Evolutionary conservation across 2,113 vertebrate species (phyloP).

Genomic region (Eulacestoma nigropectus): DNA sequence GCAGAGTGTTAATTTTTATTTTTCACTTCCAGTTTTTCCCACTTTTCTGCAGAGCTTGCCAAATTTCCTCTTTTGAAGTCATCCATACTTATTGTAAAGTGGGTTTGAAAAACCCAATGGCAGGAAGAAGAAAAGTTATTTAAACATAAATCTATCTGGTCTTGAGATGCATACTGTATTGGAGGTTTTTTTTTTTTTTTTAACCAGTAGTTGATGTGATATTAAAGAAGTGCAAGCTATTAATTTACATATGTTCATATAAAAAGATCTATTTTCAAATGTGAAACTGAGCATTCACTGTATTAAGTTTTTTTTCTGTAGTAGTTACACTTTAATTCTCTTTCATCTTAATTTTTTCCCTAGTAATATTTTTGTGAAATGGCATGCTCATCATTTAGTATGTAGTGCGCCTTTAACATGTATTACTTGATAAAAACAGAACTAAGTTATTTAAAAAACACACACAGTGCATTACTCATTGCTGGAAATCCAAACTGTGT

Average conservation of each 20-base stretch:
- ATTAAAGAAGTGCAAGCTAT: background rate
- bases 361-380: background rate
- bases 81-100: background rate
- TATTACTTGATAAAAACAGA: background rate
- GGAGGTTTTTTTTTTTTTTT: background rate
- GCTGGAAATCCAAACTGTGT: slow-evolving; percentile 34
- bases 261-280: background rate
- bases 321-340: background rate
- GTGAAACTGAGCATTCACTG: background rate
- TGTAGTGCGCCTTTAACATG: background rate
- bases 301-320: background rate
- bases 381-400: background rate
- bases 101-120: background rate
- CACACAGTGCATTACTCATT: background rate
- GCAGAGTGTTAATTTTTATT: background rate
- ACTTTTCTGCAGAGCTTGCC: background rate
- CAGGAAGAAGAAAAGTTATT: background rate
- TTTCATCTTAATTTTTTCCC: background rate
- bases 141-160: background rate
- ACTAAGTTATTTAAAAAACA: background rate
- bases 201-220: background rate
- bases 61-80: background rate
- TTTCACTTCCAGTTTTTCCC: background rate
- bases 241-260: background rate
- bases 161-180: background rate